Evolutionary conservation across 2,888 invertebrate genomes (phyloP), one percentile per base, ranked within the genome.

Genomic region (Epirrhoe tristata): DNA sequence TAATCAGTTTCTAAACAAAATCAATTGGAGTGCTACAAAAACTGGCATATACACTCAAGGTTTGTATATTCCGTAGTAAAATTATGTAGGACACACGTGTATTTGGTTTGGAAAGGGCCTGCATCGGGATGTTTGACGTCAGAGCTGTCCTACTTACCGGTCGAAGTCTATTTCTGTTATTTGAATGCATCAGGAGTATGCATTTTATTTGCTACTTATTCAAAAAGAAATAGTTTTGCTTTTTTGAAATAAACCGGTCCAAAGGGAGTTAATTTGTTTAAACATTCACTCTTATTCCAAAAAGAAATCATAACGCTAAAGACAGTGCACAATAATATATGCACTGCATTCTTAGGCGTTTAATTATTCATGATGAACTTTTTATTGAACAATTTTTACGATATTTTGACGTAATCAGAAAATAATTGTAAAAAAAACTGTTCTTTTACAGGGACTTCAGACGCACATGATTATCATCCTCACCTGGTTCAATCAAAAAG

Each of bases 81-180:
- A 76, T 69, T 79, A 83, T 81, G 79, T 81, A 74, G 87, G 78
- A 68, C 85, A 75, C 87, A 85, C 85, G 84, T 86, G 87, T 81
- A 81, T 82, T 80, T 79, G 78, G 75, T 77, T 60, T 52, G 75
- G 78, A 76, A 84, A 89, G 87, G 88, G 86, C 82, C 57, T 84
- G 84, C 84, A 85, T 81, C 71, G 77, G 77, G 81, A 85, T 78
- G 85, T 83, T 83, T 91, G 91, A 92, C 92, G 92, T 91, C 91
- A 90, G 76, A 66, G 64, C 43, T 77, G 87, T 80, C 85, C 87
- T 83, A 85, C 77, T 73, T 74, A 80, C 81, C 76, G 70, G 75
- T 72, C 79, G 80, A 77, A 78, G 79, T 75, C 62, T 67, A 68
- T 68, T 68, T 64, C 61, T 51, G 68, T 24, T 50, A 61, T 53